phyloP scores from a whole-genome alignment of 1,140 invertebrate genomes.

The Thaumetopoea pityocampa region DNA sequence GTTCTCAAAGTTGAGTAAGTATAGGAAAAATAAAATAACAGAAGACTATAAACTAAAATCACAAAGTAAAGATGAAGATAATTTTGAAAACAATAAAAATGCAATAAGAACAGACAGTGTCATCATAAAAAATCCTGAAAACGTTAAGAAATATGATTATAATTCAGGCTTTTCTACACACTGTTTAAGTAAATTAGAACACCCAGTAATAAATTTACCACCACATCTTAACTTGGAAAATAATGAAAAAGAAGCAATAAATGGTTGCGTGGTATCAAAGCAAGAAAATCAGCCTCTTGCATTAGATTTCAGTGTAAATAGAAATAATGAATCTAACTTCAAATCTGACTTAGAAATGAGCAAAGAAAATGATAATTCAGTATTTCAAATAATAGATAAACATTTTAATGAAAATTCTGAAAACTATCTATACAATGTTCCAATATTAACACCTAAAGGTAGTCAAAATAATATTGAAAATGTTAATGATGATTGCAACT shows the following conservation, averaged over 20 bases:
- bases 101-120: constrained; percentile 56
- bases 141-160: constrained; percentile 33
- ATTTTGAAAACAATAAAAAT: constrained; percentile 15
- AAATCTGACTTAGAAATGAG: not conserved
- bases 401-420: too few relatives aligned
- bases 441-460: too few relatives aligned
- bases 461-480: too few relatives aligned
- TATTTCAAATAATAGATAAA: too few relatives aligned
- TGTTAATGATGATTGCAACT: too few relatives aligned
- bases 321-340: constrained; percentile 17
- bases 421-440: too few relatives aligned
- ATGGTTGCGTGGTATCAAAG: not conserved
- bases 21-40: constrained; percentile 51
- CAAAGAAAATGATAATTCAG: too few relatives aligned
- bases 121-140: constrained; percentile 69
- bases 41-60: constrained; percentile 17
- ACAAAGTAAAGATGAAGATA: too few relatives aligned
- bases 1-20: constrained; percentile 59
- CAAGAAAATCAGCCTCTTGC: constrained; percentile 20
- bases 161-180: constrained; percentile 5
- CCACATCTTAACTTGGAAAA: constrained; percentile 3
- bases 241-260: constrained; percentile 3
- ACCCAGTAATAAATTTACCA: constrained; percentile 11
- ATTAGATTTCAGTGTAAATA: constrained; percentile 54
- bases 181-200: constrained; percentile 7